Base-by-base conservation (phyloP, 2,113 vertebrate genomes). In the Tetrax tetrax region DNA sequence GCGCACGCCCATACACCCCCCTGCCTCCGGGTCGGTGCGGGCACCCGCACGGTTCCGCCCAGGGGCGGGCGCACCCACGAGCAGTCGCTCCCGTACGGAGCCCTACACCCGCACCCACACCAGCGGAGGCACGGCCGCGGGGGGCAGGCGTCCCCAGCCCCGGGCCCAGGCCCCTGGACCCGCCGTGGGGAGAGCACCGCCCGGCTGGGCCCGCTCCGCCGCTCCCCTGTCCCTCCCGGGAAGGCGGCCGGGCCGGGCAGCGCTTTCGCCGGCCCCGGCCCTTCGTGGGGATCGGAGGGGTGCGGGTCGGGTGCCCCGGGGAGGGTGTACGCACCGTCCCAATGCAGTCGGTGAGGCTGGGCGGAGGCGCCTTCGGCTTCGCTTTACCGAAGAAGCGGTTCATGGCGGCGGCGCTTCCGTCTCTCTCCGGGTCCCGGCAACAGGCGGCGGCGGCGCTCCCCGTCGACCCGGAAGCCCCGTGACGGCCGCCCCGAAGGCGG, bases 281-380 rank as follows among this genome's bases (percentile, higher is more conserved):
- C 35, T 29, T 5, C 4, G 17, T 24, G 41, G 47, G 19, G 47
- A 4, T 8, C 27, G 9, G 12, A 41, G 41, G 29, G 12, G 18
- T 9, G 33, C 38, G n/a, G 33, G 15, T 13, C 15, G 6, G 7
- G 19, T 5, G 50, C 4, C 6, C 54, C 77, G 6, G 48, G 17
- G 11, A 13, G 14, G n/a, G 48, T 24, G 47, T 7, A 98, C 99
- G 98, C 96, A 99, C 99, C 90, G 72, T 98, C 90, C 99, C 98
- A 88, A 99, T 99, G 83, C 99, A 99, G 98, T 99, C 99, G 4
- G 99, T 98, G n/a, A 99, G 98, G 97, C 99, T 99, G 24, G 99
- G 99, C 2, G 99, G 98, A 0, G 99, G 99, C 33, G 68, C 99
- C 96, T 99, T 99, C 5, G 99, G 97, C 95, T 99, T 99, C 27